Conservation (phyloP, 2,797 vertebrate species). For the Lagorchestes hirsutus region DNA sequence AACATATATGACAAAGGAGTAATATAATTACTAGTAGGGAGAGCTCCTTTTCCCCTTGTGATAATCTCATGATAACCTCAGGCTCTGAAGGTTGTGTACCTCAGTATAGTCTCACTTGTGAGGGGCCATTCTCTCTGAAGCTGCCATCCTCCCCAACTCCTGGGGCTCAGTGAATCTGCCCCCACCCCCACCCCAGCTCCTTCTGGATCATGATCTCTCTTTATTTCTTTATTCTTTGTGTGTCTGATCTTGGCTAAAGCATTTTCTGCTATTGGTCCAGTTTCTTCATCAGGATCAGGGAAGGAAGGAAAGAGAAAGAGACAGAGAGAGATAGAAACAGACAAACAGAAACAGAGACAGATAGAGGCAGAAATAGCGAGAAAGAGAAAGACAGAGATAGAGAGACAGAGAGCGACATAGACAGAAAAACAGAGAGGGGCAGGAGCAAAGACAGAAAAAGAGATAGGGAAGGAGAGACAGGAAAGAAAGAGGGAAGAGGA, state of each 20-base stretch:
- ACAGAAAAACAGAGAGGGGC: no score
- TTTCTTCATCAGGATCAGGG: neutral
- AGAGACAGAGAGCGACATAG: no score
- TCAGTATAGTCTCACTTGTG: neutral
- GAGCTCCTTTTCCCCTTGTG: neutral
- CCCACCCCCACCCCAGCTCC: no score
- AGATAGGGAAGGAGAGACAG: no score
- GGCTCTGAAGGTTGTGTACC: neutral
- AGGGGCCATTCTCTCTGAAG: neutral
- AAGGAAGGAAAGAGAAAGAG: neutral
- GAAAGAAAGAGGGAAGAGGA: no score
- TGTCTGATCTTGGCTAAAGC: neutral
- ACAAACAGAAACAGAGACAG: no score
- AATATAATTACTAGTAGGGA: neutral
- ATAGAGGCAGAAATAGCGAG: no score
- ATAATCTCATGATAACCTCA: neutral
- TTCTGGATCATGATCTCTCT: neutral
- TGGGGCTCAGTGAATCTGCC: neutral
- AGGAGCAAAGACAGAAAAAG: no score
- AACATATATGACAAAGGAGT: neutral
- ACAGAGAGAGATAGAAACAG: no score
- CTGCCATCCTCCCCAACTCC: neutral
- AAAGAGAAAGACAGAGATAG: no score
- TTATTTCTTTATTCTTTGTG: neutral
- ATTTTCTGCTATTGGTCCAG: neutral